Base-by-base conservation (phyloP, 2,888 invertebrate genomes). In the Nomada lathburiana region DNA sequence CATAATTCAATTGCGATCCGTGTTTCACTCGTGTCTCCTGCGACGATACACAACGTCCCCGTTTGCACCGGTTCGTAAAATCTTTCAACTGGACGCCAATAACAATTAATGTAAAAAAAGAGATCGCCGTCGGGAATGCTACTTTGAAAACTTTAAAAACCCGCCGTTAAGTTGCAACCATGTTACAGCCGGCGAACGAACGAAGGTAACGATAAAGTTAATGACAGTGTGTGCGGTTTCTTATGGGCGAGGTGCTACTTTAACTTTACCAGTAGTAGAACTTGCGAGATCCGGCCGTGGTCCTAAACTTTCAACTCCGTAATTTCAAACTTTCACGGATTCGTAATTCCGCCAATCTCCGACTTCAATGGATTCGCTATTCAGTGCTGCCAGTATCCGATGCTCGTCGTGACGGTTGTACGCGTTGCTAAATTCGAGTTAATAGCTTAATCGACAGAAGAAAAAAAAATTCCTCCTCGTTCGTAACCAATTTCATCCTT, bases 1-100 rank as follows among this genome's bases (percentile, higher is more conserved):
- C 53, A 23, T 42, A 42, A 68, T 75, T 75, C 62, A 68, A 75
- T 75, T 62, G 62, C 20, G 60, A 59, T 23, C 57, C 23, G 74
- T 50, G 18, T 36, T 57, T 65, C 18, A 65, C 42, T 36, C 11
- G 13, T 50, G 16, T 50, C 20, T 74, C 16, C 47, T 42, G 42
- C 9, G 50, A 13, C 36, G 36, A 36, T 36, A 36, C 36, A 7
- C 1, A 36, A 36, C 36, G 36, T 36, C 36, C 0, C 36, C 36
- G 36, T 36, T 36, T 36, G 7, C 7, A 36, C 1, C 36, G 36
- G 7, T 36, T 36, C 7, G 7, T 36, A 36, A 36, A 36, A 9
- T 9, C 9, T 36, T 36, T 36, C 7, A 7, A 36, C 36, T 7
- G 36, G 36, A 36, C 7, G 7, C 36, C 7, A 5, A 7, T 36